A percentile compares a stretch with the other conserved stretches of the same genome.
These are phyloP conservation scores for Onchidella celtica DNA, from an alignment of 2,888 invertebrate species.

Conservation along the genomic window DNA sequence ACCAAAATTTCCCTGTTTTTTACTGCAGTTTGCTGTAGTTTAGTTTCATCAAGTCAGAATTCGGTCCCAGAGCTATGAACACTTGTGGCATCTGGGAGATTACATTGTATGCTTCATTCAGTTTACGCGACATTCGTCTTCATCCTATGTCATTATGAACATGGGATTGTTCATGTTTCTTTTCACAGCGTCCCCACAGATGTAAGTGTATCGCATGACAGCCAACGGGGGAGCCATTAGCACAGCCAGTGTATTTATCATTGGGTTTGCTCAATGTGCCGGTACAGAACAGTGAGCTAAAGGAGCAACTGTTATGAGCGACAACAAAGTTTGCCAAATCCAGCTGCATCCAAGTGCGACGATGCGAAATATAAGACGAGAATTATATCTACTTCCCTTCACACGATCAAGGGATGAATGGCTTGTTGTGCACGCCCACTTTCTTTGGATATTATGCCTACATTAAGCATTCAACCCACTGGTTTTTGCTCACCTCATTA, in stretches of 20 bases:
- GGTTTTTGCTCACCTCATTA: conserved; percentile 1
- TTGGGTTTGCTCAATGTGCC: conserved; percentile 6
- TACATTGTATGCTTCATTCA: too few species aligned
- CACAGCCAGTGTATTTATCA: conserved; percentile 36
- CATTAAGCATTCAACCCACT: too few species aligned
- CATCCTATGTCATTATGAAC: too few species aligned
- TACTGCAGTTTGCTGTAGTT: too few species aligned
- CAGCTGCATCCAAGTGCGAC: conserved; percentile 21
- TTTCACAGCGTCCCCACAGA: too few species aligned
- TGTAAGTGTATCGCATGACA: conserved; percentile 5
- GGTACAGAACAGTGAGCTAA: conserved; percentile 10
- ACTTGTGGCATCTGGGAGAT: too few species aligned
- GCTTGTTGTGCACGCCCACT: background rate
- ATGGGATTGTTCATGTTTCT: too few species aligned
- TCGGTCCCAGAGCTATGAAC: too few species aligned
- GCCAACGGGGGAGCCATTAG: conserved; percentile 7
- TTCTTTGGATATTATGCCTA: background rate
- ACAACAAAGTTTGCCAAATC: background rate
- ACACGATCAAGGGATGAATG: background rate
- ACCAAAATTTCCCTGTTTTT: too few species aligned
- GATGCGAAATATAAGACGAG: background rate
- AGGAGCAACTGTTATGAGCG: conserved; percentile 25
- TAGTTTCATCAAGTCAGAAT: too few species aligned
- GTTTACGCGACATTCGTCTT: too few species aligned
- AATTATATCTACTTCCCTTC: conserved; percentile 17